A percentile compares a stretch with the other conserved stretches of the same genome.
Evolutionary conservation across 1,140 invertebrate genomes (phyloP).

Genomic region (Nixonia krombeini): DNA sequence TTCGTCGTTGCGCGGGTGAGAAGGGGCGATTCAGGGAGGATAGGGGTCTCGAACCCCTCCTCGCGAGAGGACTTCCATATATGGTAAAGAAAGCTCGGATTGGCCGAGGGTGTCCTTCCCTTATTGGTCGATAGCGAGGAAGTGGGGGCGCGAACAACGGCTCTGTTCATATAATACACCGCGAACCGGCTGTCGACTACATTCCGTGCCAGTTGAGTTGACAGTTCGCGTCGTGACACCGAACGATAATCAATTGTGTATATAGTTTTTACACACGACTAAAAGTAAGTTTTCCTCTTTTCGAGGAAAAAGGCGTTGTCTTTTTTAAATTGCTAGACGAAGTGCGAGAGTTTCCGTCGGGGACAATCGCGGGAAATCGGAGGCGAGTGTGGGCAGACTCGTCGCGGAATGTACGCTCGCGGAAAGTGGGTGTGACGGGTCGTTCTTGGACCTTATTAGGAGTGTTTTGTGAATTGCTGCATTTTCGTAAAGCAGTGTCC

Average conservation of each 20-base stretch:
- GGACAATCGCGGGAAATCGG: background rate
- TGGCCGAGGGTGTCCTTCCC: constrained; percentile 66
- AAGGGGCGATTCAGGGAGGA: constrained; percentile 7
- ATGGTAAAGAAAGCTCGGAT: constrained; percentile 73
- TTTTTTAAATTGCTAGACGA: background rate
- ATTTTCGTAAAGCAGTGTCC: background rate
- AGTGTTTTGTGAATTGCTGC: constrained; percentile 31
- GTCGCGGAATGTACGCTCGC: too few species aligned
- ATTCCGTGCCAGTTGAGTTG: constrained; percentile 63
- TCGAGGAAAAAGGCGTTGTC: background rate
- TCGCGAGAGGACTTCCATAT: constrained; percentile 69
- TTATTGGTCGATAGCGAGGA: constrained; percentile 57
- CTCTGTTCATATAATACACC: constrained; percentile 66
- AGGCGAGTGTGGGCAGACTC: constrained; percentile 11
- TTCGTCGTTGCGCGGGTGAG: background rate
- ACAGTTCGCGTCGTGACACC: constrained; percentile 12
- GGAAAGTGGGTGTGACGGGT: constrained; percentile 40
- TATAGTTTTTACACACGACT: constrained; percentile 56
- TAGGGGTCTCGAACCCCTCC: constrained; percentile 42
- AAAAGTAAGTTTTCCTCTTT: constrained; percentile 53
- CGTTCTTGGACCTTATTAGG: constrained; percentile 37
- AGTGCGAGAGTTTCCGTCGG: too few species aligned
- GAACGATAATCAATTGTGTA: constrained; percentile 53
- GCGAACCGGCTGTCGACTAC: constrained; percentile 56
- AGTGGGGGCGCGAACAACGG: constrained; percentile 54